Base-by-base conservation (phyloP, 2,113 vertebrate species). In the Brienomyrus longianalis region DNA sequence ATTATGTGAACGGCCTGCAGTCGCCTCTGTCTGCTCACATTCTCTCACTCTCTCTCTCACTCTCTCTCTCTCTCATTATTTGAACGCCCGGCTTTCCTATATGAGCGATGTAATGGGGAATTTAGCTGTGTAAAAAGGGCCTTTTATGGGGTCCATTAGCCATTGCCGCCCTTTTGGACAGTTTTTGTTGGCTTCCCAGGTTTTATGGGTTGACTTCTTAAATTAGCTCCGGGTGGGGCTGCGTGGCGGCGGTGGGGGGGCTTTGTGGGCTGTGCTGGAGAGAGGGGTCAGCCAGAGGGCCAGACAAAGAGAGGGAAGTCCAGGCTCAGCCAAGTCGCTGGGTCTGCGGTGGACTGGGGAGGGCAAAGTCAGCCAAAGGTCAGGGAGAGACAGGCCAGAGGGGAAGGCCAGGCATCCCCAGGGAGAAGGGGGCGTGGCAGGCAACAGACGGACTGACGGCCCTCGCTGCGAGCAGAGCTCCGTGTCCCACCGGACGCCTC, bases 131-230 rank as follows among this genome's bases (percentile, higher is more conserved):
- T 87, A 89, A 48, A 23, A 90, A 62, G 27, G 80, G 86, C 77
- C 86, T 88, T 90, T 91, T 90, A 91, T 91, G 90, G 91, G 74
- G n/a, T 35, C 90, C 88, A 92, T 92, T 92, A 92, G 88, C 17
- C 23, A 77, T 39, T 5, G 86, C 56, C 56, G 35, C n/a, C 23
- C 56, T n/a, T 86, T 31, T 48, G 17, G 86, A 56, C 86, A 54
- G 89, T 93, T 92, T 66, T 89, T 87, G 88, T 90, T 88, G 88
- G 84, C 90, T 88, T 89, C 51, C 80, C 90, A 90, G 88, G 50
- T 83, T 70, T 88, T 48, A 52, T 59, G 84, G 62, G 89, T 84
- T 85, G 74, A 51, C 21, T 52, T 89, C 59, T 54, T 90, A 91
- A 91, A 91, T 90, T 89, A 89, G 45, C 35, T 6, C 47, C 83